phyloP scores from a whole-genome alignment of 2,888 invertebrate species.

The Archips xylosteana region DNA sequence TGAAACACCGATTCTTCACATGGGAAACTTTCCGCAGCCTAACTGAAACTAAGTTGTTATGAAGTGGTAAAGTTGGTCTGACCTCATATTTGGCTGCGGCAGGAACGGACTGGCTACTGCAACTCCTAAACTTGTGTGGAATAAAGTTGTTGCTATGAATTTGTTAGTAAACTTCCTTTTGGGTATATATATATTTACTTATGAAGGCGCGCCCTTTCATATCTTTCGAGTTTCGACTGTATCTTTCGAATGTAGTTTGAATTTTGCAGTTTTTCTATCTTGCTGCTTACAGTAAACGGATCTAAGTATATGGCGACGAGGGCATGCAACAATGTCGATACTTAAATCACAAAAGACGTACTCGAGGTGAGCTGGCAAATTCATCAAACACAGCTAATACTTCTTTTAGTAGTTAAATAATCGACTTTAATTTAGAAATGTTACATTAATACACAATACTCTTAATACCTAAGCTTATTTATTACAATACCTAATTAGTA shows the following conservation, averaged over 20 bases:
- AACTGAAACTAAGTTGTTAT: slow-evolving; percentile 16
- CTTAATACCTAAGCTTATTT: background rate
- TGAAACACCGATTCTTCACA: background rate
- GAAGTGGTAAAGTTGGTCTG: slow-evolving; percentile 23
- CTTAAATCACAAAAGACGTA: too few relatives aligned
- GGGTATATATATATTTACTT: too few relatives aligned
- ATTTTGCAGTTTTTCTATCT: too few relatives aligned
- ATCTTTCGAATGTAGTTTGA: too few relatives aligned
- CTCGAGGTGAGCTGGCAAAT: too few relatives aligned
- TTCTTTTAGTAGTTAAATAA: too few relatives aligned
- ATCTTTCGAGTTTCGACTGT: too few relatives aligned
- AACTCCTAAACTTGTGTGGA: slow-evolving; percentile 12
- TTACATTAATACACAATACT: background rate
- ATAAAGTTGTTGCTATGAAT: slow-evolving; percentile 17
- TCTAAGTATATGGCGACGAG: background rate
- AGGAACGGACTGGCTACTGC: slow-evolving; percentile 25
- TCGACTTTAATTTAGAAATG: too few relatives aligned
- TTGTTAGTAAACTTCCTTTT: slow-evolving; percentile 4
- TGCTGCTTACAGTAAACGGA: too few relatives aligned
- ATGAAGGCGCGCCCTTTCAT: too few relatives aligned
- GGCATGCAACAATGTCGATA: background rate
- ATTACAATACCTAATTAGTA: background rate
- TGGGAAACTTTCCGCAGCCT: background rate
- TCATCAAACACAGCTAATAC: too few relatives aligned
- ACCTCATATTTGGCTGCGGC: slow-evolving; percentile 15